A percentile compares a stretch with the other conserved stretches of the same genome.
phyloP scores from a whole-genome alignment of 2,888 invertebrate species.

The Perizoma flavofasciatum region DNA sequence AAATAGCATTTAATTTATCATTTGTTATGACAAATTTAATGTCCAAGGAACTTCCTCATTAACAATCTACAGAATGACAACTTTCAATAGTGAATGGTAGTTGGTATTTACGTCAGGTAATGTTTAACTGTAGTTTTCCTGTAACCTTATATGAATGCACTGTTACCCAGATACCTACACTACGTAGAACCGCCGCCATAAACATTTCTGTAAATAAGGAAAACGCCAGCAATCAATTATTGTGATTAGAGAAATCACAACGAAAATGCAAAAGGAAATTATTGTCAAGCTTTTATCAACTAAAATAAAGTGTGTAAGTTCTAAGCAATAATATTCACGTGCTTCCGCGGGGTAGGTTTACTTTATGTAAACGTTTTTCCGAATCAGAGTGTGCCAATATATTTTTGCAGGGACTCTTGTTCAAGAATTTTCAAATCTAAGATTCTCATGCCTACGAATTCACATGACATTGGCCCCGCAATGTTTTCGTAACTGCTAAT shows the following conservation, averaged over 20 bases:
- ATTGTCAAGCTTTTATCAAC: background rate
- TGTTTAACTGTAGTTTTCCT: constrained; percentile 24
- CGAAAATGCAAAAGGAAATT: no score
- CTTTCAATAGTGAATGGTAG: background rate
- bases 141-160: constrained; percentile 6
- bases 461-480: no score
- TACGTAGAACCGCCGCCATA: constrained; percentile 17
- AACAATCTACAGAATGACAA: no score
- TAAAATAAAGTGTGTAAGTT: no score
- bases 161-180: background rate
- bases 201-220: constrained; percentile 26
- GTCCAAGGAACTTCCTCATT: constrained; percentile 2
- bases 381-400: no score
- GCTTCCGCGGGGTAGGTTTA: no score
- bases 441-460: no score
- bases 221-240: constrained; percentile 17
- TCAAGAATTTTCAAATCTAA: no score
- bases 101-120: constrained; percentile 7
- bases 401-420: no score
- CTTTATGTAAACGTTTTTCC: no score
- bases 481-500: no score
- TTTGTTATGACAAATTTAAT: background rate
- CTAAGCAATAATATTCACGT: no score
- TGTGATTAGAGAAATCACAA: constrained; percentile 9
- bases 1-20: constrained; percentile 1